Conservation (phyloP, 2,888 invertebrate genomes). For the Drepana falcataria region DNA sequence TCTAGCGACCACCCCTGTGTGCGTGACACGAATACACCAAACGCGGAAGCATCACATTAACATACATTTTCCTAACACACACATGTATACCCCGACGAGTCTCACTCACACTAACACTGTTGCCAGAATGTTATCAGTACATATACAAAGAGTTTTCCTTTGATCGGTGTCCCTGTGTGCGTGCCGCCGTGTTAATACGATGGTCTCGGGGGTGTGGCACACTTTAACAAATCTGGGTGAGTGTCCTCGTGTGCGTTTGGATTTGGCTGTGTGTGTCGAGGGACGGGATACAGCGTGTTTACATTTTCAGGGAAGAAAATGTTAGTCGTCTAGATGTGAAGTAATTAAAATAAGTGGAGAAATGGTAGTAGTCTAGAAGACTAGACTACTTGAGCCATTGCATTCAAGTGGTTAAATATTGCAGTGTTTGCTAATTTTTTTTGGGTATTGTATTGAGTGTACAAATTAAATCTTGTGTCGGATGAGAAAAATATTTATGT, state of each 20-base stretch:
- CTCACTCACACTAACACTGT: conserved; percentile 32
- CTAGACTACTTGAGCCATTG: no score
- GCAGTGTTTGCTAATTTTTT: no score
- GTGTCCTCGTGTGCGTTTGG: conserved; percentile 26
- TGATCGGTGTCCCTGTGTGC: conserved; percentile 37
- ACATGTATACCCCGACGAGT: conserved; percentile 13
- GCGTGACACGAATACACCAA: conserved; percentile 61
- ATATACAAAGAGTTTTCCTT: conserved; percentile 29
- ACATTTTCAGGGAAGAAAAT: conserved; percentile 7
- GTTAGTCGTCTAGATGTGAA: conserved; percentile 14
- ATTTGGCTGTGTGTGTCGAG: conserved; percentile 22
- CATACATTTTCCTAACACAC: conserved; percentile 66
- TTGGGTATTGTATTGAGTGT: no score
- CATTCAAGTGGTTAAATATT: no score
- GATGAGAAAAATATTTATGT: no score
- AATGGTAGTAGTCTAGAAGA: background rate
- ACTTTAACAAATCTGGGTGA: conserved; percentile 39
- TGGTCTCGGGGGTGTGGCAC: conserved; percentile 60
- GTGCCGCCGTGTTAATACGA: conserved; percentile 59
- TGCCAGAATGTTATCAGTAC: background rate
- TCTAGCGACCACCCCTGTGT: conserved; percentile 27
- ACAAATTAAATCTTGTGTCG: no score
- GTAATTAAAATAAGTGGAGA: background rate
- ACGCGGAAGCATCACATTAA: conserved; percentile 72
- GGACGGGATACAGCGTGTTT: conserved; percentile 30